These are phyloP conservation scores for Hemistola chrysoprasaria DNA, from an alignment of 2,888 invertebrate genomes.

Conservation along the genomic window DNA sequence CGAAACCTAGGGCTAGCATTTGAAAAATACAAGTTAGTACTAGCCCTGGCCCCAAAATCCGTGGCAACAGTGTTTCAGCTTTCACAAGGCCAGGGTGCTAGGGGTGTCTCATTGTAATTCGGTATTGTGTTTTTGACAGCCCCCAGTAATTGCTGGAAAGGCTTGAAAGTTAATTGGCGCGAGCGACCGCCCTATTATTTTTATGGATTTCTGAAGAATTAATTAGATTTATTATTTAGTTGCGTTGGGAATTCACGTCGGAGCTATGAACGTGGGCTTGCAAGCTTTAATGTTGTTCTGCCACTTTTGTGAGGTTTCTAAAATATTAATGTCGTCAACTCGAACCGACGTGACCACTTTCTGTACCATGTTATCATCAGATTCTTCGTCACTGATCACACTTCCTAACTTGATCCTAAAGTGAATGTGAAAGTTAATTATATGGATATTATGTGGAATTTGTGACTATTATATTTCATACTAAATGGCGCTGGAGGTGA, in stretches of 20 bases:
- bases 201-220: constrained; percentile 22
- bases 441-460: too few species aligned
- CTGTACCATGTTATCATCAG: too few species aligned
- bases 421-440: too few species aligned
- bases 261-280: not conserved
- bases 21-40: too few species aligned
- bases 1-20: too few species aligned
- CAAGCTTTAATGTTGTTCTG: constrained; percentile 1
- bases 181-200: constrained; percentile 17
- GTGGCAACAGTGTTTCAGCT: constrained; percentile 20
- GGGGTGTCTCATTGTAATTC: constrained; percentile 29
- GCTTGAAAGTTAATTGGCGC: constrained; percentile 29
- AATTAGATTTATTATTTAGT: constrained; percentile 21
- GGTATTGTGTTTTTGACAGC: constrained; percentile 33
- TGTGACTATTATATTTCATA: too few species aligned
- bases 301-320: too few species aligned
- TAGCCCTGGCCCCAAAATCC: not conserved
- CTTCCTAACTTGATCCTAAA: too few species aligned
- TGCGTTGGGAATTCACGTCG: not conserved
- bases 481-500: too few species aligned
- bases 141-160: constrained; percentile 29
- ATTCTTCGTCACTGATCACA: too few species aligned
- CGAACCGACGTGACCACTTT: too few species aligned
- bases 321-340: too few species aligned
- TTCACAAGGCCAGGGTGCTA: constrained; percentile 13